A percentile compares a stretch with the other conserved stretches of the same genome.
phyloP scores from a whole-genome alignment of 64 coral and sea anemone species.

The Catalaphyllia jardinei region DNA sequence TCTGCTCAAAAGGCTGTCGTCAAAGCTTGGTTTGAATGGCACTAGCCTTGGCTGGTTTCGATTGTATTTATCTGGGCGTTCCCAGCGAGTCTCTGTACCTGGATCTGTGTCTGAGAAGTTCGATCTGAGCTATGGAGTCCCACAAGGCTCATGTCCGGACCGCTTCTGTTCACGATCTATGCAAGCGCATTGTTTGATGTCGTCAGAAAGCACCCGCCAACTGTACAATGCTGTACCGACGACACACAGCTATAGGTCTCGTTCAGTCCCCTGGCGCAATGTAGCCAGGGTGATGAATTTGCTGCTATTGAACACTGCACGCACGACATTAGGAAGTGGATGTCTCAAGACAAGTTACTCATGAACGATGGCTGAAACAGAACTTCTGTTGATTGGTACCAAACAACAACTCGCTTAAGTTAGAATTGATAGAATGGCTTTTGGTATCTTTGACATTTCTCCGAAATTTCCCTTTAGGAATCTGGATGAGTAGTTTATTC shows the following conservation, averaged over 20 bases:
- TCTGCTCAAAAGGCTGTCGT: background rate
- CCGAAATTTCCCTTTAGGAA: too few relatives aligned
- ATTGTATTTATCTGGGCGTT: slow-evolving; percentile 12
- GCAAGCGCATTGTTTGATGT: slow-evolving; percentile 10
- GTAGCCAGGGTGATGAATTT: slow-evolving; percentile 1
- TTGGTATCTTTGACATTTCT: too few relatives aligned
- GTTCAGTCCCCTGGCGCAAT: slow-evolving; percentile 22
- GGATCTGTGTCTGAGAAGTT: slow-evolving; percentile 23
- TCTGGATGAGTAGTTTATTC: too few relatives aligned
- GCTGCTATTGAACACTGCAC: slow-evolving; percentile 12
- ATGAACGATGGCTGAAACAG: background rate
- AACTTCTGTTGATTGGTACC: too few relatives aligned
- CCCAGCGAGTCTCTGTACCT: slow-evolving; percentile 30
- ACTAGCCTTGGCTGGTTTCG: slow-evolving; percentile 24
- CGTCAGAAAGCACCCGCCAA: slow-evolving; percentile 12
- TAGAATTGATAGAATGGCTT: too few relatives aligned
- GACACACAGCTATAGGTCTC: slow-evolving; percentile 31
- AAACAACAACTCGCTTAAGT: too few relatives aligned
- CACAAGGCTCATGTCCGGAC: background rate
- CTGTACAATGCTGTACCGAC: slow-evolving; percentile 6
- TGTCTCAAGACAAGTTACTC: background rate
- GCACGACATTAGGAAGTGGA: slow-evolving; percentile 5
- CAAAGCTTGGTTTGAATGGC: slow-evolving; percentile 32
- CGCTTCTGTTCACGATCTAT: background rate
- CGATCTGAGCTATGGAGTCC: background rate